Base-by-base conservation (phyloP, 2,888 invertebrate species). In the Mythimna pallens region DNA sequence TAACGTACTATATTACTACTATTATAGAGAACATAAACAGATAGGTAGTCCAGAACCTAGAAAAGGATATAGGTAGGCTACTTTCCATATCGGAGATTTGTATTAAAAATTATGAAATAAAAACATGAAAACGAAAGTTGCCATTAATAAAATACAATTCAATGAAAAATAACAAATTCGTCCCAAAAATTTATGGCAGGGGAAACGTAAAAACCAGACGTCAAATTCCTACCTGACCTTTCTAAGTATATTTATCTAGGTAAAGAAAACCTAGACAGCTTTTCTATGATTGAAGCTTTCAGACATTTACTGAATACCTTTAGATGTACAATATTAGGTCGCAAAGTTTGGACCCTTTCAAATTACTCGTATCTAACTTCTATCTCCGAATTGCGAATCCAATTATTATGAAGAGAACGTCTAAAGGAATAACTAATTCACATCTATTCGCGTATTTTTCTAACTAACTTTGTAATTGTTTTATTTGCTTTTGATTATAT, bases 271-370 rank as follows among this genome's bases (percentile, higher is more conserved):
- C 5, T 9, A 52, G 30, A 62, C 5, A 47, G 30, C 30, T 50
- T 63, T 52, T 52, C 43, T 34, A 52, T 67, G 59, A 57, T 40
- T 25, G 47, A 64, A 55, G 5, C n/a, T 52, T 55, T 2, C 9
- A 64, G 65, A 54, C 22, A 12, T 67, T 55, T 14, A 69, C 34
- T 70, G 40, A 76, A 81, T 76, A 65, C 20, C 36, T 67, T 66
- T 47, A 66, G 61, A 43, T 70, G 57, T n/a, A 50, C 59, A n/a
- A 34, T 67, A 70, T 59, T 54, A 40, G 55, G 12, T 17, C 22
- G 20, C 22, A n/a, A 59, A 68, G n/a, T 30, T 63, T 0, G 52
- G 30, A 36, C 30, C 7, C 52, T 40, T 30, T 20, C 9, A 65
- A 17, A 67, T 65, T n/a, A 10, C 22, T 65, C 54, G 25, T 55